Conservation (phyloP, 2,888 invertebrate species). For the Heliconius hortense region DNA sequence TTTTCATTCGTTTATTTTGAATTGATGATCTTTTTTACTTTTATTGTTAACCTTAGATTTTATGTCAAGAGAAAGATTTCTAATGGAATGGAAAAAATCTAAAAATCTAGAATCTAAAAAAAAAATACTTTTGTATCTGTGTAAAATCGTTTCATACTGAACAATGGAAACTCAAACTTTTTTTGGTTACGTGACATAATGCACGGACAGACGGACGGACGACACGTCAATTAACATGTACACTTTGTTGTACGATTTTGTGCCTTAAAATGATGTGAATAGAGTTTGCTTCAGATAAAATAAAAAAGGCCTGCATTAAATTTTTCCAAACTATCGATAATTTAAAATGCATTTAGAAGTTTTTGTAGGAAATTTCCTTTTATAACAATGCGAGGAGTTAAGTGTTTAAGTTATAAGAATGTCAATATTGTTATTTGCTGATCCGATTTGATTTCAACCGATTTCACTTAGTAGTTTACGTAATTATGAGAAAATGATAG, state of each 20-base stretch:
- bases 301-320: neutral
- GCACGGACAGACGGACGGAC: conserved; percentile 51
- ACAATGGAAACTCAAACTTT: conserved; percentile 40
- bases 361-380: conserved; percentile 24
- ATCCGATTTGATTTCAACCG: neutral
- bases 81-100: too few species aligned
- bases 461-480: neutral
- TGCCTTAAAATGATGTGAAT: neutral
- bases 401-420: neutral
- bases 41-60: too few species aligned
- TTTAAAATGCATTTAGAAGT: conserved; percentile 28
- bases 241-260: neutral
- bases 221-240: conserved; percentile 43
- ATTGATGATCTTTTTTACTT: too few species aligned
- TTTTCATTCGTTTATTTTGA: too few species aligned
- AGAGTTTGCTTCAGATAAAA: conserved; percentile 16
- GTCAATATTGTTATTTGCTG: neutral
- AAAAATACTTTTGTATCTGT: neutral
- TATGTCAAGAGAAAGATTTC: too few species aligned
- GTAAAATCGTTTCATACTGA: conserved; percentile 29
- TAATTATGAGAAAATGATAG: neutral
- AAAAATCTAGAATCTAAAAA: neutral
- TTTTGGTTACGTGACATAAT: conserved; percentile 48
- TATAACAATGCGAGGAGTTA: neutral
- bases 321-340: conserved; percentile 33